These are phyloP conservation scores for Catostomus latipinnis DNA, from an alignment of 2,797 vertebrate species.

Conservation along the genomic window DNA sequence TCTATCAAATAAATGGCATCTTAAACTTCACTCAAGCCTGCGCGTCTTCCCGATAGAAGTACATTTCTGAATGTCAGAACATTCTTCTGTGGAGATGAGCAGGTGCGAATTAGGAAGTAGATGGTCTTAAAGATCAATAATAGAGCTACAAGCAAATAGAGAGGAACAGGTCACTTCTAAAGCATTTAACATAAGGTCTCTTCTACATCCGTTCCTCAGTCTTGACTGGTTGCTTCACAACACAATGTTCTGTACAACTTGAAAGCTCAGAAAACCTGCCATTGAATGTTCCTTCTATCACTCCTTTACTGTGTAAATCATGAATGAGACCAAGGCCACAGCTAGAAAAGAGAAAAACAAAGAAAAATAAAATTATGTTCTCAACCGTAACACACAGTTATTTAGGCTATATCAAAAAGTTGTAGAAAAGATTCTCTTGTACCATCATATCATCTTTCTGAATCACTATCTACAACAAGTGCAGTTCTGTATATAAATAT, in stretches of 20 bases:
- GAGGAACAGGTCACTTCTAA: not conserved
- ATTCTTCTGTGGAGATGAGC: not conserved
- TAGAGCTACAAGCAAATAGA: not conserved
- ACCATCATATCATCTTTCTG: not conserved
- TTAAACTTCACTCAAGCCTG: no score
- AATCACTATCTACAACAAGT: not conserved
- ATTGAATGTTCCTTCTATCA: not conserved
- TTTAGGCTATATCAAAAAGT: not conserved
- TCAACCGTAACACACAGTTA: not conserved
- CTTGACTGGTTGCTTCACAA: not conserved
- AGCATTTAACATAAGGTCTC: not conserved
- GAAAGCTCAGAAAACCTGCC: not conserved
- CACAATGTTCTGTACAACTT: not conserved
- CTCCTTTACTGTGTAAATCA: not conserved
- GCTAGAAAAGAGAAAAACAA: conserved; percentile 13
- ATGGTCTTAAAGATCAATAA: not conserved
- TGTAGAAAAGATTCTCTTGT: not conserved
- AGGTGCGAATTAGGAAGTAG: not conserved
- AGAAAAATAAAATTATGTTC: not conserved
- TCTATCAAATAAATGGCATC: no score
- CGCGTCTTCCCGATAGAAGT: no score
- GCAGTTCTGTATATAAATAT: not conserved
- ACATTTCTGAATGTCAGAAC: not conserved
- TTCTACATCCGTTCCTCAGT: not conserved
- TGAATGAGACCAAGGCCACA: conserved; percentile 12